Percentiles rank a stretch among this genome's conserved stretches.
These are phyloP conservation scores for Trachymyrmex cornetzi DNA, from an alignment of 1,140 invertebrate species.

Conservation along the genomic window DNA sequence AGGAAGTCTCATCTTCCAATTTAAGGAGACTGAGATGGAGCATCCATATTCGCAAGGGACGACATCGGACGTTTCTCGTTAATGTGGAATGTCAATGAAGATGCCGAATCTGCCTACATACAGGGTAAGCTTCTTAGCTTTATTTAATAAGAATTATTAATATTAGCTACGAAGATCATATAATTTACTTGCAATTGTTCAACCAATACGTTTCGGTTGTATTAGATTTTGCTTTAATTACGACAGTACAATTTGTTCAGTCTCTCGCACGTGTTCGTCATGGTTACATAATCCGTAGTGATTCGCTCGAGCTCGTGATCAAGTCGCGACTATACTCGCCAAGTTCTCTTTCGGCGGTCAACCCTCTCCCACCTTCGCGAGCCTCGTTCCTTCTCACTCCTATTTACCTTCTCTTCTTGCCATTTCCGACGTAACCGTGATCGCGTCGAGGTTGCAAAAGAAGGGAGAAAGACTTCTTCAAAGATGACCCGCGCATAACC, in stretches of 20 bases:
- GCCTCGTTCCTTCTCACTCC: conserved; percentile 9
- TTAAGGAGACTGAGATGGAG: conserved; percentile 85
- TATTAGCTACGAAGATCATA: background rate
- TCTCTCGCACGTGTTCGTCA: conserved; percentile 29
- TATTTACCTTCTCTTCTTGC: conserved; percentile 48
- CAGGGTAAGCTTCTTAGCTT: conserved; percentile 69
- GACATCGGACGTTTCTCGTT: conserved; percentile 76
- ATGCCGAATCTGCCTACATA: conserved; percentile 65
- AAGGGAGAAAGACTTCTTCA: conserved; percentile 72
- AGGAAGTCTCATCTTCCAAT: conserved; percentile 84
- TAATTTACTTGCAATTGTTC: background rate
- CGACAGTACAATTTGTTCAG: background rate
- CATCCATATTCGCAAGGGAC: conserved; percentile 86
- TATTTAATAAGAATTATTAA: conserved; percentile 22
- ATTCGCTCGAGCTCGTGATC: conserved; percentile 44
- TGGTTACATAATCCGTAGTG: conserved; percentile 32
- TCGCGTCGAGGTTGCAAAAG: conserved; percentile 66
- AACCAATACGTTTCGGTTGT: background rate
- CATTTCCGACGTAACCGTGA: conserved; percentile 60
- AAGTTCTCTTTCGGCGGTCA: conserved; percentile 74
- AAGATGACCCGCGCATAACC: conserved; percentile 77
- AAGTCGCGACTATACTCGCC: conserved; percentile 62
- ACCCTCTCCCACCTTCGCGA: conserved; percentile 58
- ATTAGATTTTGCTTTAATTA: background rate
- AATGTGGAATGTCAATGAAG: conserved; percentile 69